phyloP scores from a whole-genome alignment of 2,113 vertebrate species.

The Hystrix cristata region DNA sequence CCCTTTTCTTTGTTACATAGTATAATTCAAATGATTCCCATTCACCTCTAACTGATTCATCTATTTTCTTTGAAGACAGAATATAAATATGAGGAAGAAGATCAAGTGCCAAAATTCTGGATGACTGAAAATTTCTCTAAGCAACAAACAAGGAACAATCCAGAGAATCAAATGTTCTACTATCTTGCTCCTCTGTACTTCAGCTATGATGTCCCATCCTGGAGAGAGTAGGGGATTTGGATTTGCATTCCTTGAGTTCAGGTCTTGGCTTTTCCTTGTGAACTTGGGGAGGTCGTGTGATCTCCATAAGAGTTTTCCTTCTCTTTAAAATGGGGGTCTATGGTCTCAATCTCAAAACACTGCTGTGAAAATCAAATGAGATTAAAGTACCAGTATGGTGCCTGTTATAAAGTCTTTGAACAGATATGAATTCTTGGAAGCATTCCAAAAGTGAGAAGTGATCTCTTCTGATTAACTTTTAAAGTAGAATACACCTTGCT shows the following conservation, averaged over 20 bases:
- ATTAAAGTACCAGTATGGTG: not conserved
- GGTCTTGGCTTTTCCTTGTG: not conserved
- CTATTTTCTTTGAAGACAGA: not conserved
- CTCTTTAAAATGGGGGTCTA: not conserved
- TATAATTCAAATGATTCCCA: not conserved
- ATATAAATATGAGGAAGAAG: slow-evolving; percentile 1
- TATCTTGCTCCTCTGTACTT: not conserved
- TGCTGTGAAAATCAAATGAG: not conserved
- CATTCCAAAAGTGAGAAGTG: not conserved
- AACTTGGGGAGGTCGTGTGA: not conserved
- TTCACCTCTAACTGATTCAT: not conserved
- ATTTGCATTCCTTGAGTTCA: not conserved
- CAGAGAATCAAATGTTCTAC: not conserved
- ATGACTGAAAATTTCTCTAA: not conserved
- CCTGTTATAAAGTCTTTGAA: slow-evolving; percentile 25
- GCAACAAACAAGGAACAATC: not conserved
- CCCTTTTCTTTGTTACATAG: not conserved
- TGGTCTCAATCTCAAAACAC: slow-evolving; percentile 27
- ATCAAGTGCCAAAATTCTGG: not conserved
- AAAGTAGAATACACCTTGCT: not conserved
- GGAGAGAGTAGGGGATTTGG: not conserved
- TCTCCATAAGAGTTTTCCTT: not conserved
- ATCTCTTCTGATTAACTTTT: not conserved
- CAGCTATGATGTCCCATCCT: not conserved
- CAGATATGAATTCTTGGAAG: slow-evolving; percentile 13